These are phyloP conservation scores for Anarrhichthys ocellatus DNA, from an alignment of 2,113 vertebrate species.

Conservation along the genomic window DNA sequence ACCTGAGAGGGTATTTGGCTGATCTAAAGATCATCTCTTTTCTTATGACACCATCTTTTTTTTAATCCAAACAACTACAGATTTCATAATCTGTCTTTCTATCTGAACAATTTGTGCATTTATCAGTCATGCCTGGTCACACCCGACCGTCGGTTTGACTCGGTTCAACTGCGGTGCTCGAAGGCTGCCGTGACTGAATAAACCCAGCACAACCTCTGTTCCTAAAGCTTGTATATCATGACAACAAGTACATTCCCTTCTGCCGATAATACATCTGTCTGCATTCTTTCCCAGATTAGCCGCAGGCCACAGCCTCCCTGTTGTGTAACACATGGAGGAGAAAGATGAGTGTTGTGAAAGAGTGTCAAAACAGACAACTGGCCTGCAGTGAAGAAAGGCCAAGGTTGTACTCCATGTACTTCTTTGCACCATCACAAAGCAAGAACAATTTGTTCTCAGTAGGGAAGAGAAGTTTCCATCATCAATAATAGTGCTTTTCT, in stretches of 20 bases:
- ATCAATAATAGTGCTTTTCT: not conserved
- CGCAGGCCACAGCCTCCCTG: not conserved
- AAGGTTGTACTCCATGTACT: not conserved
- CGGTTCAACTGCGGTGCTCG: rapidly evolving
- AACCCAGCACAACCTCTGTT: conserved; percentile 9
- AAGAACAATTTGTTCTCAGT: not conserved
- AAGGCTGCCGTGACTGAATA: not conserved
- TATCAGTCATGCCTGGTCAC: not conserved
- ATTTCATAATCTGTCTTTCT: not conserved
- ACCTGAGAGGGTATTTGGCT: not conserved
- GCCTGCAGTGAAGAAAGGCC: not conserved
- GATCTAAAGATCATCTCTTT: not conserved
- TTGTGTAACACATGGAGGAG: conserved; percentile 34
- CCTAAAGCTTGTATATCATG: not conserved
- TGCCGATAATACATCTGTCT: conserved; percentile 33
- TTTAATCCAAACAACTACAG: not conserved
- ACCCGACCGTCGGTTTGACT: not conserved
- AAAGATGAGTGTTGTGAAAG: conserved; percentile 37
- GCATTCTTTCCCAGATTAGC: conserved; percentile 34
- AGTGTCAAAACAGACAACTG: conserved; percentile 37
- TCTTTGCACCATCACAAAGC: not conserved
- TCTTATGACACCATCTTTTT: not conserved
- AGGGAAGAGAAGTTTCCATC: not conserved
- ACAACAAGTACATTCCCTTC: conserved; percentile 13
- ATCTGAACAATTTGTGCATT: not conserved